A percentile compares a stretch with the other conserved stretches of the same genome.
phyloP scores from a whole-genome alignment of 2,113 vertebrate genomes.

The Hemiprocne comata region DNA sequence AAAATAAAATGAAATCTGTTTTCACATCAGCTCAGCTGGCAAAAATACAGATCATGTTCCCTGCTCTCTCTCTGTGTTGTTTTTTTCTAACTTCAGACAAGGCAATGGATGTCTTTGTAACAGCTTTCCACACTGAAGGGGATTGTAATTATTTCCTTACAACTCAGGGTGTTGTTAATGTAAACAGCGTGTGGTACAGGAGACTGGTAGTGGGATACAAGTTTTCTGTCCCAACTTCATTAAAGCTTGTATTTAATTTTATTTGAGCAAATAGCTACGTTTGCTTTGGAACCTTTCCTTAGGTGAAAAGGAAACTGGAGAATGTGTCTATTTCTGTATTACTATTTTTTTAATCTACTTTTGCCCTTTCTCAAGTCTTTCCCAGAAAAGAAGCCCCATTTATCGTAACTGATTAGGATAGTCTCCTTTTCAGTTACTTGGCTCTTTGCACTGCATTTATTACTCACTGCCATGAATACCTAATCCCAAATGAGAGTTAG shows the following conservation, averaged over 20 bases:
- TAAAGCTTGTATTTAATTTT: slow-evolving; percentile 13
- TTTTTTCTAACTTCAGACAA: not conserved
- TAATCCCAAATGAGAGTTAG: not conserved
- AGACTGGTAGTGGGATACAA: not conserved
- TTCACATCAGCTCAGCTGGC: not conserved
- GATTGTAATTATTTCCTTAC: not conserved
- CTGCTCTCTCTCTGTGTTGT: not conserved
- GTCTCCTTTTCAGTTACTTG: not conserved
- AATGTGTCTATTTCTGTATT: not conserved
- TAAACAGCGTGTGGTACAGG: not conserved
- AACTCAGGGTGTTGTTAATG: not conserved
- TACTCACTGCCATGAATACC: not conserved
- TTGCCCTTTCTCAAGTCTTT: not conserved
- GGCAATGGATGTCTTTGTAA: not conserved
- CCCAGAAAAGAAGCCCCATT: not conserved
- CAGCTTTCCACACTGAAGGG: not conserved
- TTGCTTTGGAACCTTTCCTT: not conserved
- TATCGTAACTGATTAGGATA: not conserved
- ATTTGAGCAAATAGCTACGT: not conserved
- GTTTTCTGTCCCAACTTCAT: not conserved
- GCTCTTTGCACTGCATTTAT: not conserved
- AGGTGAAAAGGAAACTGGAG: not conserved
- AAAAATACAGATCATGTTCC: not conserved
- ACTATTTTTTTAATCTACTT: not conserved
- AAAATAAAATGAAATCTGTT: not conserved